Percentiles rank a stretch among this genome's conserved stretches.
Evolutionary conservation across 2,113 vertebrate genomes (phyloP).

Genomic region (Pelecanus crispus): DNA sequence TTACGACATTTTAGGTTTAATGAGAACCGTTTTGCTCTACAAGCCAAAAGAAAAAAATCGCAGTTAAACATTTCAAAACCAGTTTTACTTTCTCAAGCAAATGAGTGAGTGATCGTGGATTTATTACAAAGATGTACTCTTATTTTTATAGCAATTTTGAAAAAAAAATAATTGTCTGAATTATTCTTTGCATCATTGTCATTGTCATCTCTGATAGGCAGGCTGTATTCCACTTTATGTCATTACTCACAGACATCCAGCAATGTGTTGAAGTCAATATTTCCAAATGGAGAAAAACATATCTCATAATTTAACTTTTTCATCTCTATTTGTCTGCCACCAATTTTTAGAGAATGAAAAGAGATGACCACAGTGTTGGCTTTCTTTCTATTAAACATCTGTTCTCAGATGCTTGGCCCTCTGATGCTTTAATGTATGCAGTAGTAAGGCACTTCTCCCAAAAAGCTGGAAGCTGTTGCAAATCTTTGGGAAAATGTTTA

Average conservation of each 20-base stretch:
- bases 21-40: background rate
- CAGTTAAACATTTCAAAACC: background rate
- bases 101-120: fast-evolving
- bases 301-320: background rate
- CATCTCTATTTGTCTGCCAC: background rate
- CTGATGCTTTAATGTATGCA: background rate
- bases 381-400: background rate
- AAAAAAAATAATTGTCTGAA: background rate
- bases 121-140: background rate
- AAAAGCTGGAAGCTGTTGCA: background rate
- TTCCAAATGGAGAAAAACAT: background rate
- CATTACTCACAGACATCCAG: background rate
- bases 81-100: background rate
- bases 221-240: background rate
- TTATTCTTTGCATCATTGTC: background rate
- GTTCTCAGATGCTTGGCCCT: background rate
- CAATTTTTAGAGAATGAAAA: background rate
- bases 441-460: background rate
- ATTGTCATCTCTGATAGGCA: background rate
- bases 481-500: background rate
- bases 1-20: background rate
- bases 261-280: background rate
- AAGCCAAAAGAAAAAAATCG: background rate
- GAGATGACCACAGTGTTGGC: background rate
- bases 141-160: background rate